These are phyloP conservation scores for Sebastes reedi DNA, from an alignment of 2,797 vertebrate species.

Conservation along the genomic window DNA sequence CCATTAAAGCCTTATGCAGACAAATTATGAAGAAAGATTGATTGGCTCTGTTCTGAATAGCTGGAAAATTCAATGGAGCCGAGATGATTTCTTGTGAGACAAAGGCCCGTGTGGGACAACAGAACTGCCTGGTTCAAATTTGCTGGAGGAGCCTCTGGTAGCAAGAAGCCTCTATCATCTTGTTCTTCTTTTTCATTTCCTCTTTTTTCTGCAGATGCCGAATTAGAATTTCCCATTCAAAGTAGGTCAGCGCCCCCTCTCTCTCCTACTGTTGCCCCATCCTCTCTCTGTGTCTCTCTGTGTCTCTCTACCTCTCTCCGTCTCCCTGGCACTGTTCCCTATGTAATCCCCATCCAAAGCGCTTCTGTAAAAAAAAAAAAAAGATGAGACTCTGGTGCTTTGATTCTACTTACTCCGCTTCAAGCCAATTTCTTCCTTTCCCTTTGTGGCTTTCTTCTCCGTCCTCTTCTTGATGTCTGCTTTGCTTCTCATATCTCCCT, in stretches of 20 bases:
- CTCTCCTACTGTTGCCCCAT: slow-evolving; percentile 26
- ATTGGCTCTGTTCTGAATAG: slow-evolving; percentile 14
- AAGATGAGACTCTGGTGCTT: slow-evolving; percentile 49
- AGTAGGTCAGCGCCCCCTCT: slow-evolving; percentile 69
- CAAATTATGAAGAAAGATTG: slow-evolving; percentile 50
- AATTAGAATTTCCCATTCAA: slow-evolving; percentile 67
- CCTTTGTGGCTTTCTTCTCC: slow-evolving; percentile 45
- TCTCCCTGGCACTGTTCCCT: slow-evolving; percentile 46
- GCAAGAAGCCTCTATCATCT: slow-evolving; percentile 35
- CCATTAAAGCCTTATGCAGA: slow-evolving; percentile 49
- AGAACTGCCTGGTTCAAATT: slow-evolving; percentile 35
- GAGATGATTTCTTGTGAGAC: slow-evolving; percentile 21
- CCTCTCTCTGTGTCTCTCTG: slow-evolving; percentile 33
- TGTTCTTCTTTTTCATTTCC: slow-evolving; percentile 43
- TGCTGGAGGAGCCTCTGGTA: slow-evolving; percentile 21
- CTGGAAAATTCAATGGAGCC: slow-evolving; percentile 4
- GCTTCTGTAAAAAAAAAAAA: slow-evolving; percentile 5
- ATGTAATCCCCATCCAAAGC: slow-evolving; percentile 66
- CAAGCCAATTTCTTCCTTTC: slow-evolving; percentile 58
- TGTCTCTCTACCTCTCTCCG: slow-evolving; percentile 30
- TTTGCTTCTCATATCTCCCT: slow-evolving; percentile 25
- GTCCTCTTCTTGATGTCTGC: slow-evolving; percentile 38
- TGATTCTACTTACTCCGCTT: slow-evolving; percentile 58
- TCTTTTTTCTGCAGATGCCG: slow-evolving; percentile 36
- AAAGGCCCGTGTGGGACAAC: slow-evolving; percentile 18